Conservation (phyloP, 92 coral and sea anemone species). For the Zoanthus solanderi region DNA sequence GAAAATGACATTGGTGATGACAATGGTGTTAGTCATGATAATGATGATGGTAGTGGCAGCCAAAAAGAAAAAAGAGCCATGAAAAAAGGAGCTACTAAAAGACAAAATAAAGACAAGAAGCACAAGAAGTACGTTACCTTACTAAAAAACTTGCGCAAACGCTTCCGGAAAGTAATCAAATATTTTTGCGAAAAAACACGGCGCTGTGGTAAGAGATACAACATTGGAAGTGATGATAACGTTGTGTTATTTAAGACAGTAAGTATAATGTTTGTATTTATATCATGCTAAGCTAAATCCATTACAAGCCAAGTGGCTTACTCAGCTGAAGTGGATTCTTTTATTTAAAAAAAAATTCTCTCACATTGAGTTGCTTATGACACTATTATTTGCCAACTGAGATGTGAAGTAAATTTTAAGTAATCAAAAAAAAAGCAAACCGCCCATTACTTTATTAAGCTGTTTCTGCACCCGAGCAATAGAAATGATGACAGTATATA, state of each 20-base stretch:
- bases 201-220: slow-evolving; percentile 23
- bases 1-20: background rate
- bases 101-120: background rate
- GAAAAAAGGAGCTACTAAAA: background rate
- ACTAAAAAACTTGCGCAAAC: background rate
- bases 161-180: too few species aligned
- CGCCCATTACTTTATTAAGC: too few species aligned
- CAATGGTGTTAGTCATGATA: background rate
- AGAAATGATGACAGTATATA: too few species aligned
- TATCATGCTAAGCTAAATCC: too few species aligned
- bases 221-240: slow-evolving; percentile 6
- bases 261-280: background rate
- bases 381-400: too few species aligned
- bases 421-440: too few species aligned
- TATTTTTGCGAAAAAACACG: background rate
- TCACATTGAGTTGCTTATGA: too few species aligned
- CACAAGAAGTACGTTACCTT: background rate
- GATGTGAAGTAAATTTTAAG: too few species aligned
- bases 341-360: too few species aligned
- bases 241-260: slow-evolving; percentile 22
- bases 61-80: background rate
- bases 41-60: background rate
- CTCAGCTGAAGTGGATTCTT: too few species aligned
- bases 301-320: too few species aligned
- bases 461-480: too few species aligned